phyloP scores from a whole-genome alignment of 2,113 vertebrate species.

The Lonchura striata region DNA sequence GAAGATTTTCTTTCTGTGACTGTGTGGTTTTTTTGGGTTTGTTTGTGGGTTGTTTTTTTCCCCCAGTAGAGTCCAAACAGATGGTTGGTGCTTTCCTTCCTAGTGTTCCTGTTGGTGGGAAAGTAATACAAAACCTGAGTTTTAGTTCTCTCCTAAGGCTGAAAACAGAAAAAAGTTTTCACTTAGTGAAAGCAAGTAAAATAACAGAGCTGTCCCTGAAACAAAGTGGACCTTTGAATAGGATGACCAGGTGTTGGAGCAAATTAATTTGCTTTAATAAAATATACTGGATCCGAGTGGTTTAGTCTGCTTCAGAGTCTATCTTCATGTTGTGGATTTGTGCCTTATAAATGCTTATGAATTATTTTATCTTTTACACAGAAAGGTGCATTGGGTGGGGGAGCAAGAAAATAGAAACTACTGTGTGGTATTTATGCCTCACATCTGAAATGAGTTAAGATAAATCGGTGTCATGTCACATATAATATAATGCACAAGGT shows the following conservation, averaged over 20 bases:
- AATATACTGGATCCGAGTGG: background rate
- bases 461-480: background rate
- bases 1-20: background rate
- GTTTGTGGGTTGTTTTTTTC: background rate
- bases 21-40: rapidly evolving
- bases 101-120: background rate
- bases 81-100: background rate
- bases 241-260: background rate
- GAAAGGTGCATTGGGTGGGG: background rate
- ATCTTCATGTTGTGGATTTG: background rate
- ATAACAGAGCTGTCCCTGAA: background rate
- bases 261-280: background rate
- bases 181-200: background rate
- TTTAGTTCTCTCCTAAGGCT: background rate
- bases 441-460: background rate
- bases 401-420: background rate
- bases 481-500: background rate
- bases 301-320: background rate
- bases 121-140: background rate
- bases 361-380: background rate
- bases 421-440: background rate
- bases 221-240: background rate
- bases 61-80: background rate
- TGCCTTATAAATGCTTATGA: background rate
- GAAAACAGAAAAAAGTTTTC: background rate